Base-by-base conservation (phyloP, 2,888 invertebrate genomes). In the Eristalis pertinax region DNA sequence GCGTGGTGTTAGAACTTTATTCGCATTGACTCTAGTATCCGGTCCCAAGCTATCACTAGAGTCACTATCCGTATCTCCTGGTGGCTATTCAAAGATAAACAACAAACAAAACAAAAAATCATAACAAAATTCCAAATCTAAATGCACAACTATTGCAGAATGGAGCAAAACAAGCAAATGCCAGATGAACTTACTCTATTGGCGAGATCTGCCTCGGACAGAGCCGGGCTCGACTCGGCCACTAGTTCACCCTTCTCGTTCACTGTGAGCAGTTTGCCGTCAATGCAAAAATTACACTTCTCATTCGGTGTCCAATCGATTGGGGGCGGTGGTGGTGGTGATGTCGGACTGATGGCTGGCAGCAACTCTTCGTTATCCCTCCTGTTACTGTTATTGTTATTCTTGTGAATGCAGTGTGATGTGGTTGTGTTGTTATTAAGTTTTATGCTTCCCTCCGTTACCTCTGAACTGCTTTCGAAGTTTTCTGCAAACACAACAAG, bases 241-340 rank as follows among this genome's bases (percentile, higher is more conserved):
- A 93, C 93, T 90, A 93, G 89, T 90, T 93, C 93, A 85, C 93
- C 93, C 89, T 91, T 91, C 89, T 93, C 92, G 92, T 93, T 93
- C 90, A 93, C 93, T 91, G 92, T 93, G 91, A 93, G 94, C 94
- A 95, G 94, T 93, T 95, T 95, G 94, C 95, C 95, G 94, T 95
- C 95, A 93, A 95, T 96, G 93, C 97, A 97, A 94, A 97, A 97
- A 94, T 96, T 96, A 94, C 97, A 97, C 94, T 97, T 96, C 93
- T 96, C 96, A 93, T 96, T 95, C 90, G 97, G 97, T 93, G 95
- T 96, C 97, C 97, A 97, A 93, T 97, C 97, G 92, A 94, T 92
- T 69, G 95, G 95, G 89, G 91, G 91, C 88, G 90, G 89, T 89
- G 91, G 90, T 90, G 91, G 90, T 91, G 90, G 89, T 88, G 88